Evolutionary conservation across 2,113 vertebrate genomes (phyloP).

Genomic region (Willisornis vidua): DNA sequence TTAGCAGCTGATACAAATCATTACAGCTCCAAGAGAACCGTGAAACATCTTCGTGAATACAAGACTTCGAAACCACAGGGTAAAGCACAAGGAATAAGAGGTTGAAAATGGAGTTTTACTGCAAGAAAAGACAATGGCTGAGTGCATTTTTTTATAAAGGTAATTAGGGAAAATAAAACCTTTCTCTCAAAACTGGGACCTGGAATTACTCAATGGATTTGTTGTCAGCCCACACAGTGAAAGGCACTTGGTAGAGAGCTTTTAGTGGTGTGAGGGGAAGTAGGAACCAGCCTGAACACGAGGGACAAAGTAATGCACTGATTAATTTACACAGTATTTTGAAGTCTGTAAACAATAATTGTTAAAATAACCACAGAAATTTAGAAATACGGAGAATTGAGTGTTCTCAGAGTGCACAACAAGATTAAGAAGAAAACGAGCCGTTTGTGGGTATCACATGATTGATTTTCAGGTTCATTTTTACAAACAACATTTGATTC

Average conservation of each 20-base stretch:
- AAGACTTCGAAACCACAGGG: background rate
- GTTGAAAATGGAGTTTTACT: background rate
- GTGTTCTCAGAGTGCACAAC: background rate
- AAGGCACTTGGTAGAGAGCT: background rate
- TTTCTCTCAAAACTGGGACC: background rate
- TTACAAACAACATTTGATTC: background rate
- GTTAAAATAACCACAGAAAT: background rate
- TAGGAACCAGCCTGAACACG: background rate
- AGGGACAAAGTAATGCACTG: background rate
- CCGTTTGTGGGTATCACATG: background rate
- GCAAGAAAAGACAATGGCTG: background rate
- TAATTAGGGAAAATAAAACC: background rate
- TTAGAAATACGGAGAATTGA: background rate
- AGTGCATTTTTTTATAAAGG: background rate
- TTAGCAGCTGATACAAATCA: background rate
- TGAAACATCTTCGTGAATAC: background rate
- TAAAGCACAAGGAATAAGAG: background rate
- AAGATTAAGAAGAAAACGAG: background rate
- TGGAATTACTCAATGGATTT: background rate
- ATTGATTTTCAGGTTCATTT: background rate
- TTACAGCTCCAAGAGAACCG: background rate
- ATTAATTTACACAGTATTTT: background rate
- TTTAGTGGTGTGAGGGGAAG: background rate
- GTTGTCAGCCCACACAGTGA: background rate
- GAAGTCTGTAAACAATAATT: background rate